Evolutionary conservation across 2,797 vertebrate genomes (phyloP).

Genomic region (Pseudotriccus pelzelni): DNA sequence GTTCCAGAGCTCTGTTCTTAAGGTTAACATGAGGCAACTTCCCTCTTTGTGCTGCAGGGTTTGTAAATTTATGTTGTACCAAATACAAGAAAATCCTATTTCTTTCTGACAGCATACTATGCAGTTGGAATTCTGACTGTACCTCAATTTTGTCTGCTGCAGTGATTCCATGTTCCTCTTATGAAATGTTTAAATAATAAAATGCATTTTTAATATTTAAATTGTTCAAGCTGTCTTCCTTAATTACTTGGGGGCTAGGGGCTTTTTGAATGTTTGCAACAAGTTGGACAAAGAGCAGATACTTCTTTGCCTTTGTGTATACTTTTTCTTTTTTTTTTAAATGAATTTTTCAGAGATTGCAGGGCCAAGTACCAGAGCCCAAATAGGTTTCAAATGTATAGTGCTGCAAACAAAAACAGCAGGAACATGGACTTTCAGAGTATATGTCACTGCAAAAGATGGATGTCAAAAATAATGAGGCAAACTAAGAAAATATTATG

Average conservation of each 20-base stretch:
- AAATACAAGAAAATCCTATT: background rate
- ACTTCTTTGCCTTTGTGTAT: background rate
- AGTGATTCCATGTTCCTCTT: background rate
- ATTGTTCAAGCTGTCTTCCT: background rate
- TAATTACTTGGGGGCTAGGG: background rate
- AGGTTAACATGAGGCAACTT: background rate
- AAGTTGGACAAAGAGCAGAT: background rate
- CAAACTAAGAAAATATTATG: background rate
- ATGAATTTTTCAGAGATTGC: slow-evolving; percentile 8
- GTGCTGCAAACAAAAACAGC: background rate
- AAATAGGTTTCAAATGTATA: background rate
- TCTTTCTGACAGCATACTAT: background rate
- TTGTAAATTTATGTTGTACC: slow-evolving; percentile 7
- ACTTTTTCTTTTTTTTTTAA: background rate
- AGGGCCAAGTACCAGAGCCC: background rate
- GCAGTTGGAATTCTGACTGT: background rate
- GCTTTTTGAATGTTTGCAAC: background rate
- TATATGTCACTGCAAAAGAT: background rate
- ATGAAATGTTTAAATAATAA: slow-evolving; percentile 52
- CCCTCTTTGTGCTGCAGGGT: background rate
- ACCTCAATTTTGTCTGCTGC: background rate
- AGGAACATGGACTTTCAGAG: background rate
- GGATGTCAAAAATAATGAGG: slow-evolving; percentile 58
- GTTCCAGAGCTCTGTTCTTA: background rate
- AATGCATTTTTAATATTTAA: slow-evolving; percentile 48